phyloP scores from a whole-genome alignment of 2,888 invertebrate genomes.

The Hoplodrina ambigua region DNA sequence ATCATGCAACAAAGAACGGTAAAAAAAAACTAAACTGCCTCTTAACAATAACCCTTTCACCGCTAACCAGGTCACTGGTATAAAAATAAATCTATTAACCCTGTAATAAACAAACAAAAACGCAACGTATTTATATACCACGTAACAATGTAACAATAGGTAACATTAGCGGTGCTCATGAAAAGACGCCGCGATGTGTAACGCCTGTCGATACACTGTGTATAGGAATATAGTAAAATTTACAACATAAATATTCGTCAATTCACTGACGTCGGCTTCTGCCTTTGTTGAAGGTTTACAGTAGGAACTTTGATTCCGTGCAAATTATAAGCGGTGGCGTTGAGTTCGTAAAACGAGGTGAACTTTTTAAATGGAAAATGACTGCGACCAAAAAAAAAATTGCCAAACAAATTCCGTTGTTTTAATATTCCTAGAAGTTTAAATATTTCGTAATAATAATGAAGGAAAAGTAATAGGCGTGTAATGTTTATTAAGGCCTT shows the following conservation, averaged over 20 bases:
- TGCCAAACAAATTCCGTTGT: too few relatives aligned
- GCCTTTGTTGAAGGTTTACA: slow-evolving; percentile 77
- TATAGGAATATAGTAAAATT: slow-evolving; percentile 74
- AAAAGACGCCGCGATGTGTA: slow-evolving; percentile 59
- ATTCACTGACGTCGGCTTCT: slow-evolving; percentile 77
- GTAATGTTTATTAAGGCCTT: too few relatives aligned
- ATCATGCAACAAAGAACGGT: neutral
- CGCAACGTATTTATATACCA: slow-evolving; percentile 37
- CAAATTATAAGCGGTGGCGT: slow-evolving; percentile 50
- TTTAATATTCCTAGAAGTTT: too few relatives aligned
- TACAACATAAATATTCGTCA: slow-evolving; percentile 85
- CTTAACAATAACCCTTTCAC: slow-evolving; percentile 25
- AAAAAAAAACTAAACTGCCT: slow-evolving; percentile 14
- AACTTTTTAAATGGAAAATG: too few relatives aligned
- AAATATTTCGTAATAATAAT: too few relatives aligned
- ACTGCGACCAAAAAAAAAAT: too few relatives aligned
- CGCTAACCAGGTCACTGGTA: slow-evolving; percentile 33
- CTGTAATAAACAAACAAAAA: slow-evolving; percentile 53
- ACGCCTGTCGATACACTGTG: slow-evolving; percentile 58
- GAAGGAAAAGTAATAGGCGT: too few relatives aligned
- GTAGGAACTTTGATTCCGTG: slow-evolving; percentile 64
- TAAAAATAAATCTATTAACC: slow-evolving; percentile 30
- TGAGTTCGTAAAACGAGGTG: neutral
- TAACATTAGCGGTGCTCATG: slow-evolving; percentile 56
- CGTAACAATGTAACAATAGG: slow-evolving; percentile 49